Base-by-base conservation (phyloP, 2,113 vertebrate species). In the Choloepus hoffmanni region DNA sequence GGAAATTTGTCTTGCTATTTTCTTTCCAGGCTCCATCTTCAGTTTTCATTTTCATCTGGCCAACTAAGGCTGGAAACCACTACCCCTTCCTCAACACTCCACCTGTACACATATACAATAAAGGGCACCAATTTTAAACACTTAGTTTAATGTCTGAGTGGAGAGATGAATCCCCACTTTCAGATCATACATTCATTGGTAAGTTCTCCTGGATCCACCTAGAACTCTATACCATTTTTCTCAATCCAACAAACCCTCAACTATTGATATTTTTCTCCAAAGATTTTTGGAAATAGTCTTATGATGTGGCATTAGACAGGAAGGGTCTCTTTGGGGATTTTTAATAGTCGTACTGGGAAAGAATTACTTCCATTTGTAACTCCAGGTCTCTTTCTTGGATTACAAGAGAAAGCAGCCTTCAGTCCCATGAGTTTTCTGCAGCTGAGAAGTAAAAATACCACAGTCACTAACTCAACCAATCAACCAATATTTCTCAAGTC, bases 261-360 rank as follows among this genome's bases (percentile, higher is more conserved):
- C 55, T 92, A 15, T 73, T n/a, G 60, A 15, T 67, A 36, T 36
- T 89, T 81, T 95, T 62, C 53, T 67, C 48, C 73, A 78, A 85
- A 23, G 43, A 67, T 78, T 70, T 48, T 65, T n/a, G 58, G 24
- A 83, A 89, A 68, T 58, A 21, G 33, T 85, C 33, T 86, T 76
- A 2, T 24, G 50, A 33, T 67, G 1, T 63, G 24, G 19, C 13
- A 58, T 24, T 83, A 92, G 63, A 78, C 7, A 68, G 85, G 4
- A 13, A 53, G 23, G 63, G 58, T 88, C 94, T 33, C n/a, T 70
- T 77, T 62, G 43, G 53, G 2, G 24, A 28, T 33, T 28, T 90
- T 92, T 86, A 74, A 30, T 8, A 15, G 50, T 87, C 50, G 43
- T 53, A 74, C 18, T 62, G 19, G 67, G 9, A 92, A 94, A 62